phyloP scores from a whole-genome alignment of 1,140 invertebrate species.

The Cephus cinctus region DNA sequence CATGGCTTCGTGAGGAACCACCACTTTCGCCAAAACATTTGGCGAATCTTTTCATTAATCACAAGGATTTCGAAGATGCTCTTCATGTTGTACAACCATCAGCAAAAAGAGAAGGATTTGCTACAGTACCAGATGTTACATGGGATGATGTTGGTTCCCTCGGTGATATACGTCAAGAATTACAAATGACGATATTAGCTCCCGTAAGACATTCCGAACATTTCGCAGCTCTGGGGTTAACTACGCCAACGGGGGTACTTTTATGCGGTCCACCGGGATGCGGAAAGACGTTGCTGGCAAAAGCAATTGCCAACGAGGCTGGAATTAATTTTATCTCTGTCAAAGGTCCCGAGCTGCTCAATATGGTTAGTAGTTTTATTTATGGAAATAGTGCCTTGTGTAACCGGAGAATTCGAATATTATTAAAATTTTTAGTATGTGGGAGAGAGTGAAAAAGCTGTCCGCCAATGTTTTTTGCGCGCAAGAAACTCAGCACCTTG shows the following conservation, averaged over 20 bases:
- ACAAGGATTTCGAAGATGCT: conserved; percentile 77
- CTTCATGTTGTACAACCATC: conserved; percentile 86
- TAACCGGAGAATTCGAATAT: too few species aligned
- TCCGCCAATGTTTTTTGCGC: conserved; percentile 90
- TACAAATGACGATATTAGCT: conserved; percentile 88
- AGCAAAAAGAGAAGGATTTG: conserved; percentile 94
- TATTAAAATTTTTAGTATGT: conserved; percentile 82
- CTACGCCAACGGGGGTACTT: conserved; percentile 81
- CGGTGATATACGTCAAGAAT: conserved; percentile 81
- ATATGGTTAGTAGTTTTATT: conserved; percentile 71
- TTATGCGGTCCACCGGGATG: conserved; percentile 91
- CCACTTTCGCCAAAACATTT: conserved; percentile 64
- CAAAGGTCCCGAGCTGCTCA: conserved; percentile 94
- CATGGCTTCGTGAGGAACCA: conserved; percentile 60
- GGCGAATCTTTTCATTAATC: conserved; percentile 64
- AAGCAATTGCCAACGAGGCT: conserved; percentile 94
- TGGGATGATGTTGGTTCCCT: conserved; percentile 98
- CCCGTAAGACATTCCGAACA: conserved; percentile 85
- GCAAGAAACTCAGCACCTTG: conserved; percentile 95
- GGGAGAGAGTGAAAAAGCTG: conserved; percentile 96
- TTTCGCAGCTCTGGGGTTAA: conserved; percentile 75
- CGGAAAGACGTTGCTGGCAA: conserved; percentile 90
- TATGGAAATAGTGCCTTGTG: conserved; percentile 7
- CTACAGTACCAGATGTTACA: conserved; percentile 93
- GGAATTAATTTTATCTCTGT: conserved; percentile 97